These are phyloP conservation scores for Trochalopteron elliotii DNA, from an alignment of 2,113 vertebrate genomes.

Conservation along the genomic window DNA sequence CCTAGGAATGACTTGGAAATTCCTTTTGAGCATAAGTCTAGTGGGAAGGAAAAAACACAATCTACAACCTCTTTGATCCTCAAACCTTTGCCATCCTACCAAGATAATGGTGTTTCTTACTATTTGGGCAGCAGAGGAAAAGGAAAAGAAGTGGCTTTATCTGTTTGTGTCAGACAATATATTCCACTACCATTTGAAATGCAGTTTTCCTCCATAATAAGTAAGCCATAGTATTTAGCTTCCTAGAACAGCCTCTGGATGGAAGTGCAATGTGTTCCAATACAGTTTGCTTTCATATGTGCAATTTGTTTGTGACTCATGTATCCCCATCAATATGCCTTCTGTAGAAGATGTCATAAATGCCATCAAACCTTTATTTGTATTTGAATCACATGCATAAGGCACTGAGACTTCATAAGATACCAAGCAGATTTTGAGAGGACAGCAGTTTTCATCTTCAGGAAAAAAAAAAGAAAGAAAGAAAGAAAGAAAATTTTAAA, in stretches of 20 bases:
- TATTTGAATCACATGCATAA: slow-evolving; percentile 63
- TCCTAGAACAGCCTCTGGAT: slow-evolving; percentile 44
- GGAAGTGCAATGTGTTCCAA: slow-evolving; percentile 56
- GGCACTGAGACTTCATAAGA: slow-evolving; percentile 31
- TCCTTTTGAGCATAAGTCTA: not conserved
- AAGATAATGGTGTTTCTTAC: not conserved
- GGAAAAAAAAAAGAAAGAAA: not conserved
- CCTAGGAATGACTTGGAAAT: not conserved
- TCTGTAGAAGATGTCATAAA: slow-evolving; percentile 63
- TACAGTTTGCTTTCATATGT: slow-evolving; percentile 61
- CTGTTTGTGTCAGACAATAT: not conserved
- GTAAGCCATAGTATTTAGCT: not conserved
- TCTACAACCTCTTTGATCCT: not conserved
- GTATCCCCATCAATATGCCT: slow-evolving; percentile 64
- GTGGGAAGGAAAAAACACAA: not conserved
- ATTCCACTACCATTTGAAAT: not conserved
- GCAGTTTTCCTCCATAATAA: not conserved
- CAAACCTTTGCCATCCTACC: not conserved
- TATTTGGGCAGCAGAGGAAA: not conserved
- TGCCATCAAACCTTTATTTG: slow-evolving; percentile 56
- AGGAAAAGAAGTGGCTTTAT: not conserved
- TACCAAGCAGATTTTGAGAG: slow-evolving; percentile 49
- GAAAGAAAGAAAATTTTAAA: not conserved
- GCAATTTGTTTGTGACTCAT: slow-evolving; percentile 68
- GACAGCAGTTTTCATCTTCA: slow-evolving; percentile 34